A percentile compares a stretch with the other conserved stretches of the same genome.
Evolutionary conservation across 2,797 vertebrate species (phyloP).

Genomic region (Neosalanx taihuensis): DNA sequence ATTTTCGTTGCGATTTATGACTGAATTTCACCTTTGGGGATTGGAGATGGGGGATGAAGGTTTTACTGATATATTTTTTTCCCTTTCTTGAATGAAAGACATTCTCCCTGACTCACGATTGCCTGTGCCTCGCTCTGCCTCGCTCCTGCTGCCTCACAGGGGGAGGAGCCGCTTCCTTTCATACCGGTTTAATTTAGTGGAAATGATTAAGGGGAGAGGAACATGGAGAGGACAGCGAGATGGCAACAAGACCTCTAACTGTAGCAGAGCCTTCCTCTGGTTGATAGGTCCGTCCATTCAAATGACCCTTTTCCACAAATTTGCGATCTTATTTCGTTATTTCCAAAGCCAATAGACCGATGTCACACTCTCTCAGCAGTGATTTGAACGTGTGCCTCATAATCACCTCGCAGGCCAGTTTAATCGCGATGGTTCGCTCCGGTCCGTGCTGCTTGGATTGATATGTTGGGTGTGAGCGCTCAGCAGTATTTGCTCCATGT

Average conservation of each 20-base stretch:
- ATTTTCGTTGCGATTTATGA: constrained; percentile 58
- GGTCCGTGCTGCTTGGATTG: no score
- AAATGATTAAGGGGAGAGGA: constrained; percentile 26
- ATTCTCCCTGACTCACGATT: constrained; percentile 63
- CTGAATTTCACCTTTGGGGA: constrained; percentile 23
- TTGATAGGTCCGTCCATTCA: constrained; percentile 6
- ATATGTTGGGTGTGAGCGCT: no score
- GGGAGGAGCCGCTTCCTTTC: constrained; percentile 48
- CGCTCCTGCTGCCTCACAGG: constrained; percentile 44
- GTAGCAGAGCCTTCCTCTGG: constrained; percentile 49
- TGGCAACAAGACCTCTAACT: constrained; percentile 13
- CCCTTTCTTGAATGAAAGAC: constrained; percentile 62
- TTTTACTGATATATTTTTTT: constrained; percentile 25
- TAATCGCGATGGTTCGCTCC: neutral
- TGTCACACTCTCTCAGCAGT: neutral
- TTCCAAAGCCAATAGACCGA: neutral
- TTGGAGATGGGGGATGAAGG: constrained; percentile 11
- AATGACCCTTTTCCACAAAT: neutral
- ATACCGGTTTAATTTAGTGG: constrained; percentile 58
- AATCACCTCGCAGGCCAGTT: neutral
- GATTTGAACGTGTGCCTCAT: neutral
- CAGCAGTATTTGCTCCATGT: neutral
- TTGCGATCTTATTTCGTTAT: neutral
- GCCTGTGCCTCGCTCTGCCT: constrained; percentile 59
- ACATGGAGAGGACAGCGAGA: constrained; percentile 14